These are phyloP conservation scores for Xiphophorus birchmanni DNA, from an alignment of 2,797 vertebrate genomes.

Conservation along the genomic window DNA sequence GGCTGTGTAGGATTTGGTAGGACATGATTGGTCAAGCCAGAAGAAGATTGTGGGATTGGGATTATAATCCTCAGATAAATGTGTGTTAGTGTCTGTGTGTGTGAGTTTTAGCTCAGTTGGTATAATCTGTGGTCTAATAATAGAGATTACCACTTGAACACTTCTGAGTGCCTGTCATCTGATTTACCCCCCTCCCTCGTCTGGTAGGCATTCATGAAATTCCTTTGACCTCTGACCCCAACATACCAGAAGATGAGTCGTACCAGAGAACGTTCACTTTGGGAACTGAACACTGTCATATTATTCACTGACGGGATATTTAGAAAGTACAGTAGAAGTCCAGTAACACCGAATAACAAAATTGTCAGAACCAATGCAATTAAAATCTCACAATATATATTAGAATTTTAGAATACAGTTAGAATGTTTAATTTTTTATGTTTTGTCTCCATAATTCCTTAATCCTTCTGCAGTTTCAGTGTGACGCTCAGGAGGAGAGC, in stretches of 20 bases:
- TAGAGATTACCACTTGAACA: constrained; percentile 61
- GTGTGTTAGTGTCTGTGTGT: constrained; percentile 31
- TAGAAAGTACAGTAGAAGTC: neutral
- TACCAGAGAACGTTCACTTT: neutral
- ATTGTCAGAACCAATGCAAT: neutral
- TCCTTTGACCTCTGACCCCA: constrained; percentile 12
- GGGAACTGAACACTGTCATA: neutral
- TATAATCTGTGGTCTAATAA: constrained; percentile 69
- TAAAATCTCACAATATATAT: neutral
- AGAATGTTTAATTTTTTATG: neutral
- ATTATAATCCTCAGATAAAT: constrained; percentile 66
- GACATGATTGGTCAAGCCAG: constrained; percentile 66
- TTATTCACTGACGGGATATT: neutral
- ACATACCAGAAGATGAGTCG: neutral
- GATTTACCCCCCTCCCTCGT: constrained; percentile 1
- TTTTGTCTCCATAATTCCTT: neutral
- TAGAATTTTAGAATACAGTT: neutral
- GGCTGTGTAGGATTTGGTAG: constrained; percentile 55
- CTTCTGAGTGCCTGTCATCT: constrained; percentile 44
- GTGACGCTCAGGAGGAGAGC: too few species aligned
- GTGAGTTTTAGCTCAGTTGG: constrained; percentile 43
- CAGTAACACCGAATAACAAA: neutral
- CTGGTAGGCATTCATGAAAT: constrained; percentile 12
- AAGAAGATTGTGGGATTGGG: constrained; percentile 64
- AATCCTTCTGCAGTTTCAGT: too few species aligned